Conservation (phyloP, 2,797 vertebrate species). For the Acropternis orthonyx region DNA sequence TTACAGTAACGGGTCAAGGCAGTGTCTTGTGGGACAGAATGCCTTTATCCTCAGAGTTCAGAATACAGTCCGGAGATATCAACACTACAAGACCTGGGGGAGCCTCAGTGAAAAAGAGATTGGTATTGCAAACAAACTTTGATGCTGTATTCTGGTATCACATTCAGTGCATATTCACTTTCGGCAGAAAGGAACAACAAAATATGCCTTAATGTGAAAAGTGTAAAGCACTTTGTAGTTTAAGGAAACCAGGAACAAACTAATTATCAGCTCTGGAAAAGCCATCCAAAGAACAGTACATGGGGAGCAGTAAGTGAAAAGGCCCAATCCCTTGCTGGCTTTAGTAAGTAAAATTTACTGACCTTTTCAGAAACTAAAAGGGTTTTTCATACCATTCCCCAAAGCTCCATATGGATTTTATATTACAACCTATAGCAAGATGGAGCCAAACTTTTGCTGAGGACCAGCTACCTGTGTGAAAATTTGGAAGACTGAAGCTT, state of each 20-base stretch:
- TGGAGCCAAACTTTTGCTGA: not conserved
- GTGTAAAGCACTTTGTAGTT: not conserved
- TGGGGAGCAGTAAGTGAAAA: not conserved
- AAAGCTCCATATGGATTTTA: not conserved
- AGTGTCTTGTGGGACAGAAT: not conserved
- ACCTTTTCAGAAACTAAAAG: not conserved
- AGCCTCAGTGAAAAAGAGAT: not conserved
- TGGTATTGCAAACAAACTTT: not conserved
- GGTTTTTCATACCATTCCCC: not conserved
- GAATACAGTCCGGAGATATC: not conserved
- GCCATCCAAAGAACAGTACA: not conserved
- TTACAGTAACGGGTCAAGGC: not conserved
- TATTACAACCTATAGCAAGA: not conserved
- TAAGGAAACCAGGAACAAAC: not conserved
- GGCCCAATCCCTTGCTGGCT: not conserved
- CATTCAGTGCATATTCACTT: not conserved
- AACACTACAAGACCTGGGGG: no score
- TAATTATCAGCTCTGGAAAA: not conserved
- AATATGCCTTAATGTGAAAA: not conserved
- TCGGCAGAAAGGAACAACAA: not conserved
- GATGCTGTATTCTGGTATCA: not conserved
- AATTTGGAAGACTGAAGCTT: not conserved
- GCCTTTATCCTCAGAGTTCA: not conserved
- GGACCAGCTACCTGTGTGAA: not conserved
- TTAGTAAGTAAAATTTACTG: not conserved